A percentile compares a stretch with the other conserved stretches of the same genome.
These are phyloP conservation scores for Podarcis cretensis DNA, from an alignment of 2,113 vertebrate species.

Conservation along the genomic window DNA sequence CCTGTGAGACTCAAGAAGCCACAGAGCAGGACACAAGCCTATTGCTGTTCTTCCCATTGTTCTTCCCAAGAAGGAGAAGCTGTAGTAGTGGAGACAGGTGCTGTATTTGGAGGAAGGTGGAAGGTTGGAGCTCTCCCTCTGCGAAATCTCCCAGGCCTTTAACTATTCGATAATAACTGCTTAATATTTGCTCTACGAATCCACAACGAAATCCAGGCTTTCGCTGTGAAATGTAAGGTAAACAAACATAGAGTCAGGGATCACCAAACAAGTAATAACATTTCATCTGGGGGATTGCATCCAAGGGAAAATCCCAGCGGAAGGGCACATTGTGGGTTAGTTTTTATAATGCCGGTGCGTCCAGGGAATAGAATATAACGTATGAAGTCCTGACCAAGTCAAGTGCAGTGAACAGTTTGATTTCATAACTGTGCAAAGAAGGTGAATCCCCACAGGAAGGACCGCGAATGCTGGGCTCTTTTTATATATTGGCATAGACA, in stretches of 20 bases:
- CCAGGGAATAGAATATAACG: background rate
- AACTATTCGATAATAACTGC: background rate
- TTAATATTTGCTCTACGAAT: background rate
- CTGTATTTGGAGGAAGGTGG: too few species aligned
- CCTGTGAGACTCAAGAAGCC: too few species aligned
- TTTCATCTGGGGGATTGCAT: background rate
- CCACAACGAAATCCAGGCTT: background rate
- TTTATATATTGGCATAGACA: slow-evolving; percentile 19
- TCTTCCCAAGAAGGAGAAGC: background rate
- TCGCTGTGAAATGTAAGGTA: slow-evolving; percentile 14
- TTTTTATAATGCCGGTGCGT: background rate
- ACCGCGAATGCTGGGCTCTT: slow-evolving; percentile 10
- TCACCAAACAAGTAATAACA: slow-evolving; percentile 19
- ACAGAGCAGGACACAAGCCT: too few species aligned
- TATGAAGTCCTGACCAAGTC: slow-evolving; percentile 9
- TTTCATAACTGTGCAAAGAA: slow-evolving; percentile 38
- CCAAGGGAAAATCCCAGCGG: background rate
- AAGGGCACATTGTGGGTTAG: background rate
- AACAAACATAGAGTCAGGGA: slow-evolving; percentile 32
- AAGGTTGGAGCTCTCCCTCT: background rate
- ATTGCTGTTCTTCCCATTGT: too few species aligned
- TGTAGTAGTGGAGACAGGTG: too few species aligned
- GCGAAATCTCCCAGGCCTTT: background rate
- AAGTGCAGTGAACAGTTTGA: slow-evolving; percentile 30
- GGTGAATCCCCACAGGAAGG: slow-evolving; percentile 36